Percentiles rank a stretch among this genome's conserved stretches.
These are phyloP conservation scores for Bovichtus variegatus DNA, from an alignment of 2,797 vertebrate species.

Conservation along the genomic window DNA sequence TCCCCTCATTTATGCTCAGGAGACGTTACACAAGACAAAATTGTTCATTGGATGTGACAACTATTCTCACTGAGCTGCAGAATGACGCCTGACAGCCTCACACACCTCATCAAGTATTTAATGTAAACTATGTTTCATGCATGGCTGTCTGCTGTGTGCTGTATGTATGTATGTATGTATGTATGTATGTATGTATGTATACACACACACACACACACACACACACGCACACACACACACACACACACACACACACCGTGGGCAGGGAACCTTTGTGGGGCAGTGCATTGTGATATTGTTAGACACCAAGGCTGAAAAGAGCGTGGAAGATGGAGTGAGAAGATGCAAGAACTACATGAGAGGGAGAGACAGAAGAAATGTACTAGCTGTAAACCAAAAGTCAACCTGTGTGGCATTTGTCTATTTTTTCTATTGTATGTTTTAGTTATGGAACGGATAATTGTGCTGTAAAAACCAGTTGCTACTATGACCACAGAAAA, in stretches of 20 bases:
- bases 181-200: constrained; percentile 4
- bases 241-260: too few species aligned
- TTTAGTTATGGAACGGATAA: not conserved
- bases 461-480: not conserved
- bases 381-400: not conserved
- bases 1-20: constrained; percentile 50
- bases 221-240: not conserved
- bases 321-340: constrained; percentile 27
- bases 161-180: constrained; percentile 32
- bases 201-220: not conserved
- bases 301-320: constrained; percentile 38
- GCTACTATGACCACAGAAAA: not conserved
- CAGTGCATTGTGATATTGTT: constrained; percentile 64
- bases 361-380: constrained; percentile 3
- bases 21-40: constrained; percentile 74
- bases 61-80: constrained; percentile 64
- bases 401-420: not conserved
- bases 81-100: constrained; percentile 69
- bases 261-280: constrained; percentile 61
- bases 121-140: constrained; percentile 78
- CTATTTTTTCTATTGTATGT: not conserved
- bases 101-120: constrained; percentile 82
- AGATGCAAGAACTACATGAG: constrained; percentile 22
- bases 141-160: constrained; percentile 65
- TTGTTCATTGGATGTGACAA: constrained; percentile 73